Conservation (phyloP, 2,797 vertebrate species). For the Pseudochromis fuscus region DNA sequence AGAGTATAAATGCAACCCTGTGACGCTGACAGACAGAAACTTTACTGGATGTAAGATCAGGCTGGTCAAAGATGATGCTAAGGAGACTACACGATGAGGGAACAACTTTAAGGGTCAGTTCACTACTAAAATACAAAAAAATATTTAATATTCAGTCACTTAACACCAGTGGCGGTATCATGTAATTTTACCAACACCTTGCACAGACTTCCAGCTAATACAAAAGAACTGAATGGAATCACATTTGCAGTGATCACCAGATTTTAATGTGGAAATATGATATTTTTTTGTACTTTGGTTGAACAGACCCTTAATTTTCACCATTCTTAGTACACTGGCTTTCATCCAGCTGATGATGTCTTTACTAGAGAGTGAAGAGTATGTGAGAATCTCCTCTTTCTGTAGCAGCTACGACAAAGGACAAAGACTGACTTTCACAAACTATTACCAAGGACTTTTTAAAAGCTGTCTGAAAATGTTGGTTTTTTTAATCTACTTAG, state of each 20-base stretch:
- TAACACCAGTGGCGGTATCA: not conserved
- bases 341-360: conserved; percentile 25
- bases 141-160: not conserved
- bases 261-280: not conserved
- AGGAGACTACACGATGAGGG: conserved; percentile 18
- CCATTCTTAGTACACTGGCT: conserved; percentile 15
- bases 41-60: conserved; percentile 49
- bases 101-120: conserved; percentile 33
- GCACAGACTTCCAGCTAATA: not conserved
- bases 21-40: conserved; percentile 53
- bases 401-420: conserved; percentile 37
- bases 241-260: not conserved
- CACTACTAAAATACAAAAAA: conserved; percentile 13
- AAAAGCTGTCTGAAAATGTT: conserved; percentile 40
- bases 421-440: conserved; percentile 31
- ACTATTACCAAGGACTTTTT: conserved; percentile 12
- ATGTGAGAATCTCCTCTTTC: conserved; percentile 41
- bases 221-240: not conserved
- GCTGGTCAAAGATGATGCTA: conserved; percentile 45
- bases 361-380: conserved; percentile 12
- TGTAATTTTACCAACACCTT: conserved; percentile 7
- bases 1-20: conserved; percentile 57
- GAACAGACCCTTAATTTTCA: conserved; percentile 38
- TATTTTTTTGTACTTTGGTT: conserved; percentile 13
- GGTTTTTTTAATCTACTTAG: conserved; percentile 23